Conservation (phyloP, 2,113 vertebrate genomes). For the Pungitius pungitius region DNA sequence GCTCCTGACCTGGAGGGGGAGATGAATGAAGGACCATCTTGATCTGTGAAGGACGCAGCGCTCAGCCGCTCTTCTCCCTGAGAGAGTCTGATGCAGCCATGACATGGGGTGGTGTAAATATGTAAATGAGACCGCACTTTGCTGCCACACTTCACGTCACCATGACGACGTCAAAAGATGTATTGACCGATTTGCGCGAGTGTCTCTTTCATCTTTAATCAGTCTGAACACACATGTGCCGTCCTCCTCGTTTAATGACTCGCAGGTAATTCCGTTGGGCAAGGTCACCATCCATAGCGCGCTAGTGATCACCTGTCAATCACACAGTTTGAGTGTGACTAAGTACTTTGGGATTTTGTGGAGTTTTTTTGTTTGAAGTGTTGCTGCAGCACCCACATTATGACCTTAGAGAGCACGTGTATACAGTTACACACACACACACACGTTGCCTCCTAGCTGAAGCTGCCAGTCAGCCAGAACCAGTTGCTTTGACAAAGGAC, state of each 20-base stretch:
- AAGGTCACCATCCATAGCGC: neutral
- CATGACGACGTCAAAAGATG: too few relatives aligned
- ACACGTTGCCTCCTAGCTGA: conserved; percentile 64
- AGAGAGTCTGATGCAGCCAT: neutral
- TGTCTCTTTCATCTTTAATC: too few relatives aligned
- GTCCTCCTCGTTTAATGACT: neutral
- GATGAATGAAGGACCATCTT: neutral
- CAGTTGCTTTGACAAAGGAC: conserved; percentile 78
- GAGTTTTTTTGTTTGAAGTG: neutral
- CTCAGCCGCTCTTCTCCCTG: neutral
- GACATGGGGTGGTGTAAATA: too few relatives aligned
- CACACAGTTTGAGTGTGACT: conserved; percentile 9
- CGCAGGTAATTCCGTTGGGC: neutral
- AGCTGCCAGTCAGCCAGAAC: conserved; percentile 70
- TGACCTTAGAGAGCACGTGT: neutral
- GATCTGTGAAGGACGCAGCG: neutral
- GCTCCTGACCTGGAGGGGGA: neutral
- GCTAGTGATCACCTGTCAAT: conserved; percentile 34
- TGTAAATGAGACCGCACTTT: too few relatives aligned
- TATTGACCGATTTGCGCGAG: too few relatives aligned
- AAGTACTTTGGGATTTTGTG: conserved; percentile 6
- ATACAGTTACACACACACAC: conserved; percentile 15
- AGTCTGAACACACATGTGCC: too few relatives aligned
- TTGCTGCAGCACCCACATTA: neutral
- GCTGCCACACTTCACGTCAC: too few relatives aligned